Conservation (phyloP, 2,888 invertebrate species). For the Lithophane semibrunnea region DNA sequence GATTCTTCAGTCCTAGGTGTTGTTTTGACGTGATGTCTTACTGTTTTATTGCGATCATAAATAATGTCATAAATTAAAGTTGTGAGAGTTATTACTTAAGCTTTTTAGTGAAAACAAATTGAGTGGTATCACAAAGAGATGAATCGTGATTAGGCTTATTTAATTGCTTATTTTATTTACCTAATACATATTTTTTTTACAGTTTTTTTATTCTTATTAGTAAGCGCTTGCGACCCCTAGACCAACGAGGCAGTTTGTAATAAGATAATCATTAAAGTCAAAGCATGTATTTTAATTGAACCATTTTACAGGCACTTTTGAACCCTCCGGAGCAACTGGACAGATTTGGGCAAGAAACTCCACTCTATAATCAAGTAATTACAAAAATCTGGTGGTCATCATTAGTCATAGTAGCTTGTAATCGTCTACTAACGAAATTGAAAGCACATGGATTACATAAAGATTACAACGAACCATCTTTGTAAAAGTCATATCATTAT, state of each 20-base stretch:
- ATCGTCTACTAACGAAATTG: background rate
- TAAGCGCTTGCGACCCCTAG: too few relatives aligned
- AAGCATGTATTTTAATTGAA: background rate
- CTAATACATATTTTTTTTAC: background rate
- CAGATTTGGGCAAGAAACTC: too few relatives aligned
- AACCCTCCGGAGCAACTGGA: too few relatives aligned
- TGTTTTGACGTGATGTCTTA: conserved; percentile 26
- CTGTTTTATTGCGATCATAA: conserved; percentile 38
- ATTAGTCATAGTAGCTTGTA: background rate
- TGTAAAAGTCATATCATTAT: background rate
- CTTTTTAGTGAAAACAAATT: conserved; percentile 12
- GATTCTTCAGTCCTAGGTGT: conserved; percentile 7
- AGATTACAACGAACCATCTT: background rate
- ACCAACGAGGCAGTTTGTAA: too few relatives aligned
- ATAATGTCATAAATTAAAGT: conserved; percentile 29
- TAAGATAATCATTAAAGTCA: too few relatives aligned
- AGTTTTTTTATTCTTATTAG: too few relatives aligned
- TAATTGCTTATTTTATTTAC: background rate
- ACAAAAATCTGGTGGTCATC: background rate
- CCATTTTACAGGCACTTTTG: background rate
- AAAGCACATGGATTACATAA: background rate
- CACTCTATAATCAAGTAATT: background rate
- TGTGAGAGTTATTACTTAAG: conserved; percentile 12
- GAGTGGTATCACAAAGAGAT: conserved; percentile 1
- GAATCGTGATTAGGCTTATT: background rate